These are phyloP conservation scores for Apaloderma vittatum DNA, from an alignment of 2,113 vertebrate genomes.

Conservation along the genomic window DNA sequence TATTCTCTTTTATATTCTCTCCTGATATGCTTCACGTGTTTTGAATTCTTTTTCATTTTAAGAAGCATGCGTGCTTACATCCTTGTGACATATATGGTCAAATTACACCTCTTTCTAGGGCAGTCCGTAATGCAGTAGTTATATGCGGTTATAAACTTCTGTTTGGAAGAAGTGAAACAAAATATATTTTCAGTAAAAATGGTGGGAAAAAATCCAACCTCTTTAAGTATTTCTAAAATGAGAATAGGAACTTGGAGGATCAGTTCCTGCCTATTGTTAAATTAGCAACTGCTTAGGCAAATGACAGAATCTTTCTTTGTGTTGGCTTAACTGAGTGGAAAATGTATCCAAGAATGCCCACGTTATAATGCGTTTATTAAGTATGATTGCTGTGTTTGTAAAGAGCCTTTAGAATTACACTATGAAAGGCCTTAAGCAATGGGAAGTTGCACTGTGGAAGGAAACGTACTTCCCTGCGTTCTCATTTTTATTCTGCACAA, in stretches of 20 bases:
- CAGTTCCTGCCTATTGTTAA: not conserved
- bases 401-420: not conserved
- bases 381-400: not conserved
- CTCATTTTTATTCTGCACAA: not conserved
- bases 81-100: not conserved
- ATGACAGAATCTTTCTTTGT: not conserved
- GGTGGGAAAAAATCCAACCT: not conserved
- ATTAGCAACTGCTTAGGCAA: not conserved
- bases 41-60: not conserved
- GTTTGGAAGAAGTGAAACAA: not conserved
- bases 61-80: not conserved
- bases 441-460: not conserved
- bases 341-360: not conserved
- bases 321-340: not conserved
- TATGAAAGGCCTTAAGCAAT: not conserved
- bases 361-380: not conserved
- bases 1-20: not conserved
- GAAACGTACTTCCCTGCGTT: rapidly evolving
- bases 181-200: not conserved
- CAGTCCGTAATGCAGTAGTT: not conserved
- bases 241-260: not conserved
- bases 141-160: not conserved
- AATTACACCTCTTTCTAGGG: not conserved
- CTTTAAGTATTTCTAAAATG: not conserved
- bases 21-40: not conserved